Base-by-base conservation (phyloP, 2,113 vertebrate species). In the Catharus fuscescens region DNA sequence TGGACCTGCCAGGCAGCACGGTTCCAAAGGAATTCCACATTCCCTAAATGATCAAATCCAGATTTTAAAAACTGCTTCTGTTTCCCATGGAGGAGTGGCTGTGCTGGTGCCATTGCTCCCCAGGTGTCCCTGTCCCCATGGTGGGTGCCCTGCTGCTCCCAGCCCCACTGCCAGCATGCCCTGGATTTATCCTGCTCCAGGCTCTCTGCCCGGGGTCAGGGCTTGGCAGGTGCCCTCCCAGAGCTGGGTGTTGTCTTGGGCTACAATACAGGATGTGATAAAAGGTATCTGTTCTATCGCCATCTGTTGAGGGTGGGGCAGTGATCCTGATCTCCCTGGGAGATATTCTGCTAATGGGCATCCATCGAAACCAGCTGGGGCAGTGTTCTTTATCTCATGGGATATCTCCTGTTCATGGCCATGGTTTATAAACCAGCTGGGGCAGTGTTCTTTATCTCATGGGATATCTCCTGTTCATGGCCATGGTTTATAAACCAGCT, bases 21-120 rank as follows among this genome's bases (percentile, higher is more conserved):
- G 8, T 60, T 3, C 13, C 59, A 31, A 3, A 69, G 36, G 56
- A 14, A 10, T 48, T 54, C 24, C 12, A 44, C 29, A 6, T 20
- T 18, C 61, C 31, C 40, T 18, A 12, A 62, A 29, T 20, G 48
- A 67, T n/a, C 83, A 70, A 44, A 86, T 74, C 5, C 38, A 25
- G 59, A 64, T 21, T 32, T 70, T 47, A 74, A 12, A 38, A 70
- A 6, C 8, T 34, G 48, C 1, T 44, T 13, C 62, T 19, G 1
- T 14, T 40, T 59, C 52, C 18, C 28, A 1, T 0, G 54, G 25
- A 52, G 38, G 38, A 69, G 80, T 71, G 38, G 71, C 84, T 28
- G 42, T 2, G 25, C 2, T 18, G 6, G 38, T 6, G 23, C 53
- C 17, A 0, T 6, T 10, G 15, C 40, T 6, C 54, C 38, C 57